A percentile compares a stretch with the other conserved stretches of the same genome.
phyloP scores from a whole-genome alignment of 2,113 vertebrate genomes.

The Phalacrocorax aristotelis region DNA sequence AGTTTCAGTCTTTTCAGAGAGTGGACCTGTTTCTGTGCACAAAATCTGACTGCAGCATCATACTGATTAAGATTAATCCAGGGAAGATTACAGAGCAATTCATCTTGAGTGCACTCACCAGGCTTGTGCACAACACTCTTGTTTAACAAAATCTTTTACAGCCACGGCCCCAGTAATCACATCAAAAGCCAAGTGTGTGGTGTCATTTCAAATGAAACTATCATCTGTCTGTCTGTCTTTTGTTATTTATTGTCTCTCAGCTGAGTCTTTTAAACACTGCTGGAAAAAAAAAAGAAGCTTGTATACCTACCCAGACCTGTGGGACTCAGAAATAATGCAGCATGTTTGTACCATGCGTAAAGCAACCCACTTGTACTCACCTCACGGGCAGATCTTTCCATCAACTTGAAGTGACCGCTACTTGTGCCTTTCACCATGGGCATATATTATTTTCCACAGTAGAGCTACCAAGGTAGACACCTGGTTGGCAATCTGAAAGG shows the following conservation, averaged over 20 bases:
- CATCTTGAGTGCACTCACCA: too few relatives aligned
- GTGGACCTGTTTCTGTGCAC: background rate
- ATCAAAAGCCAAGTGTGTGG: too few relatives aligned
- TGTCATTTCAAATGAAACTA: too few relatives aligned
- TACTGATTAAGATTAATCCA: background rate
- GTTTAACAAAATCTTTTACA: too few relatives aligned
- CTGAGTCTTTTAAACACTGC: too few relatives aligned
- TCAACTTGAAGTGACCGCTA: background rate
- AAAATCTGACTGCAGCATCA: background rate
- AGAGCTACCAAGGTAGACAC: background rate
- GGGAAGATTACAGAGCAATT: too few relatives aligned
- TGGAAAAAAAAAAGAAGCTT: background rate
- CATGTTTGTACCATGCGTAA: background rate
- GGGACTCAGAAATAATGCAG: background rate
- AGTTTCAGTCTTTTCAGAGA: background rate
- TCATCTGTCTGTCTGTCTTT: too few relatives aligned
- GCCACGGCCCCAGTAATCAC: too few relatives aligned
- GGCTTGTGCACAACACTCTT: too few relatives aligned
- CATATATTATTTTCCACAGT: background rate
- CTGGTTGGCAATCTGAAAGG: background rate
- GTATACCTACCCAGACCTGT: background rate
- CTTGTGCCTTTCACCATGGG: background rate
- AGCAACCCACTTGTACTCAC: background rate
- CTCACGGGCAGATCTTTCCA: background rate
- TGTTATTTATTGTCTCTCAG: too few relatives aligned